These are phyloP conservation scores for Caenorhabditis sp. DNA, from an alignment of 2,888 invertebrate genomes.

Conservation along the genomic window DNA sequence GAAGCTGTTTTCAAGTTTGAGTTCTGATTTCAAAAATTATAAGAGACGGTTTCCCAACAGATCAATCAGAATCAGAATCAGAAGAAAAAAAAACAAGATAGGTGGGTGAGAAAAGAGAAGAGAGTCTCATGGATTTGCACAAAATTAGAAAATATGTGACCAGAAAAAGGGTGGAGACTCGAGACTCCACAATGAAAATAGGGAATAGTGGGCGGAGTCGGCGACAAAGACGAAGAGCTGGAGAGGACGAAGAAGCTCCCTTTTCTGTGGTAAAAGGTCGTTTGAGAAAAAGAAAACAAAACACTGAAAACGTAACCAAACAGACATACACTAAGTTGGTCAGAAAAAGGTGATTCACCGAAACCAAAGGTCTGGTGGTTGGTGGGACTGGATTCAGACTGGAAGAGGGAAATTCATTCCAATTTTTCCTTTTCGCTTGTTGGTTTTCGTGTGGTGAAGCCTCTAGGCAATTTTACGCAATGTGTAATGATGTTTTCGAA, in stretches of 20 bases:
- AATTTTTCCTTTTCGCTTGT: neutral
- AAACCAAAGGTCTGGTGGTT: too few relatives aligned
- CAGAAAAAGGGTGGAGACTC: conserved; percentile 25
- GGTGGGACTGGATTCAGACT: neutral
- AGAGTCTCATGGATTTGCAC: conserved; percentile 47
- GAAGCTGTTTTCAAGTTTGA: too few relatives aligned
- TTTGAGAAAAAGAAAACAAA: neutral
- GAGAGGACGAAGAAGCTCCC: conserved; percentile 8
- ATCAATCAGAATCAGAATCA: neutral
- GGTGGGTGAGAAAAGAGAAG: neutral
- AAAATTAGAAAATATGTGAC: conserved; percentile 54
- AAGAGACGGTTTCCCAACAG: too few relatives aligned
- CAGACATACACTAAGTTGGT: too few relatives aligned
- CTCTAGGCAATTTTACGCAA: conserved; percentile 24
- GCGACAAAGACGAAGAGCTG: neutral
- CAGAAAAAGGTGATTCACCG: neutral
- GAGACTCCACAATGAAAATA: conserved; percentile 27
- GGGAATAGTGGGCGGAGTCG: conserved; percentile 39
- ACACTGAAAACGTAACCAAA: too few relatives aligned
- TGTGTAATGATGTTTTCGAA: conserved; percentile 25
- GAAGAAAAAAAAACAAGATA: neutral
- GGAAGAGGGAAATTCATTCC: neutral
- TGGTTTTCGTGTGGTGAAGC: conserved; percentile 11
- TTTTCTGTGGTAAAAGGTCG: conserved; percentile 21
- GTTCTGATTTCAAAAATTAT: too few relatives aligned